Evolutionary conservation across 2,797 vertebrate species (phyloP), one percentile per base, ranked within the genome.

Genomic region (Muscicapa comitata): DNA sequence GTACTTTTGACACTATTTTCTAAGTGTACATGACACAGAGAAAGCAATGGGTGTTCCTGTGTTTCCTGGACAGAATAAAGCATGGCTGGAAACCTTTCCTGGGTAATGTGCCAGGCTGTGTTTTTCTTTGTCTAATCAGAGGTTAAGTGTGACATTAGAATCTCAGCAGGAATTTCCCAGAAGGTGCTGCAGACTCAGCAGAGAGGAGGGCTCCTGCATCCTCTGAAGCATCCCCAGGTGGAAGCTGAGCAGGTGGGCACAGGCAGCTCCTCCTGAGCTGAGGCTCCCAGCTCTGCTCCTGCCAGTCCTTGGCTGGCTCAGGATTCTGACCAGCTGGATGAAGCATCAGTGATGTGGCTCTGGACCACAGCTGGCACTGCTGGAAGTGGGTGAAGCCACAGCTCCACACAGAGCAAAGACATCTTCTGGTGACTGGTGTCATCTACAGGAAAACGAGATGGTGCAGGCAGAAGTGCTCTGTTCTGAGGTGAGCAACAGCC

Each of bases 141-240:
- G 79, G 75, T 88, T 79, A 92, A 90, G 76, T 78, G 74, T 92
- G 92, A 73, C 79, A 78, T 61, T 68, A 84, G 79, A 77, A 91
- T 28, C 54, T 15, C 92, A 37, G 88, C 76, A 81, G 71, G 66
- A 47, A 62, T 31, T 43, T 92, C 90, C 83, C 51, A 38, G 80
- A 72, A 90, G 53, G 43, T 58, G 76, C 83, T 88, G 92, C 92
- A 73, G 88, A 3, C 48, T 91, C 6, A 14, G 68, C 50, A 17
- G 45, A 81, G 79, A 53, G 80, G 66, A 48, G 66, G 63, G 73
- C 65, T 88, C 50, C 35, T 45, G 63, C 29, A 74, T 25, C 50
- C 0, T 47, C 50, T 2, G 17, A 48, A 81, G 70, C 67, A 48
- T 61, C 77, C 67, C 74, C 67, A 47, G 79, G 67, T n/a, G 40